These are phyloP conservation scores for Mustela erminea DNA, from an alignment of 2,797 vertebrate species.

Conservation along the genomic window DNA sequence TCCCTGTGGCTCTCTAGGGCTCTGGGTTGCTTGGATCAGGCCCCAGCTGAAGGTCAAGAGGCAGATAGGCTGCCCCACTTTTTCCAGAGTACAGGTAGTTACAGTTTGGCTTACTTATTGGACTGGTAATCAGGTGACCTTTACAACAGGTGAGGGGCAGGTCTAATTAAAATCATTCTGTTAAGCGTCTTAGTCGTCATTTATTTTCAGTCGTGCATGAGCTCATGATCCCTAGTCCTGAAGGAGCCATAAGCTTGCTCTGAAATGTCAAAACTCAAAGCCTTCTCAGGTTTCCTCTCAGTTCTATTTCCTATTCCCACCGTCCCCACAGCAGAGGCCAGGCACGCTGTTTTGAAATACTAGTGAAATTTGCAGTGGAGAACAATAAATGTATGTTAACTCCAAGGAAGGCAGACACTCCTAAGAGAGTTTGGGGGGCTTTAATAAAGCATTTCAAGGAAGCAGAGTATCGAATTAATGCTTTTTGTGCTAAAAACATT, in stretches of 20 bases:
- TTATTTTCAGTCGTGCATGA: constrained; percentile 56
- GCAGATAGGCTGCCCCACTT: neutral
- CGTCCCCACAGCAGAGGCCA: constrained; percentile 82
- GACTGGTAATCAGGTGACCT: neutral
- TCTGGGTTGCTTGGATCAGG: neutral
- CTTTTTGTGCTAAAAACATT: constrained; percentile 88
- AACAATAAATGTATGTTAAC: constrained; percentile 75
- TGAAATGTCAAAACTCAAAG: constrained; percentile 71
- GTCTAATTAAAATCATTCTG: constrained; percentile 65
- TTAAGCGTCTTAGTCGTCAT: constrained; percentile 9
- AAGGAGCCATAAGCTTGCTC: constrained; percentile 28
- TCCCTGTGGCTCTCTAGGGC: neutral
- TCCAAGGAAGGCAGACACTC: constrained; percentile 80
- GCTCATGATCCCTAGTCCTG: constrained; percentile 62
- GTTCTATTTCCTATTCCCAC: constrained; percentile 71
- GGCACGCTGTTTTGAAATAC: constrained; percentile 71
- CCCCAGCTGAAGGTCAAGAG: neutral
- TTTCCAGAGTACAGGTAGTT: neutral
- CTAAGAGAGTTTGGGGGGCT: constrained; percentile 78
- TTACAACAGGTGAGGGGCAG: constrained; percentile 27
- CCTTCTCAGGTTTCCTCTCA: constrained; percentile 67
- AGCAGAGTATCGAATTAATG: constrained; percentile 86
- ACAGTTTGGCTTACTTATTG: neutral
- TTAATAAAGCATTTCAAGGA: constrained; percentile 87
- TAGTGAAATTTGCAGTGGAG: constrained; percentile 73